phyloP scores from a whole-genome alignment of 2,888 invertebrate genomes.

The Punctoribates punctum region DNA sequence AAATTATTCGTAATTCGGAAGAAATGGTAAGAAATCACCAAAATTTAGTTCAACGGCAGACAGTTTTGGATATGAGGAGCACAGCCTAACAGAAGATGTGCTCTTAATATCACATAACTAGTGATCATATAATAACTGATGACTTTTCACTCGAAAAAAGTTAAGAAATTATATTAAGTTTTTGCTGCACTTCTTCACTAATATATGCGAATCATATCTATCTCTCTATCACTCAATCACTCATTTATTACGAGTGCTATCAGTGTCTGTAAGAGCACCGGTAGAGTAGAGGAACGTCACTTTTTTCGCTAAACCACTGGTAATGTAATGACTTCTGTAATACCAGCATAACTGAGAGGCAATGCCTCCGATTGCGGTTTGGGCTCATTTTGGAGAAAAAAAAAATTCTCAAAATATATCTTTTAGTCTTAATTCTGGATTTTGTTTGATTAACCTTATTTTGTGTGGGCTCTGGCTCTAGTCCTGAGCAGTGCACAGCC shows the following conservation, averaged over 20 bases:
- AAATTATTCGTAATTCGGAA: neutral
- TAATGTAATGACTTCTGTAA: too few relatives aligned
- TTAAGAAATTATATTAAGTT: neutral
- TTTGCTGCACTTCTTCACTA: too few relatives aligned
- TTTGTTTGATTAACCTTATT: constrained; percentile 31
- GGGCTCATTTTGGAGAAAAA: neutral
- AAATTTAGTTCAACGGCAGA: too few relatives aligned
- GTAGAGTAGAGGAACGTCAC: neutral
- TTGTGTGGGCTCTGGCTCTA: constrained; percentile 13
- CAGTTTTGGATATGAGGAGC: neutral
- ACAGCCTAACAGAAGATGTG: neutral
- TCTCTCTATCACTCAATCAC: neutral
- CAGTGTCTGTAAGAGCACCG: neutral
- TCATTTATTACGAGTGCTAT: neutral
- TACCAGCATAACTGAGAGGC: too few relatives aligned
- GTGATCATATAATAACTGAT: neutral
- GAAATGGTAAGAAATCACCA: neutral
- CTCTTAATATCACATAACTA: neutral
- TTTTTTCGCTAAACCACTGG: too few relatives aligned
- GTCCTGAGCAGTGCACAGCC: neutral
- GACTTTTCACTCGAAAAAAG: neutral
- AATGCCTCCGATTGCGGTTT: neutral
- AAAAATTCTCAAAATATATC: neutral
- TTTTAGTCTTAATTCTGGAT: neutral
- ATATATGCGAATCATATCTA: neutral